phyloP scores from a whole-genome alignment of 2,113 vertebrate genomes.

The Chaetura pelagica region DNA sequence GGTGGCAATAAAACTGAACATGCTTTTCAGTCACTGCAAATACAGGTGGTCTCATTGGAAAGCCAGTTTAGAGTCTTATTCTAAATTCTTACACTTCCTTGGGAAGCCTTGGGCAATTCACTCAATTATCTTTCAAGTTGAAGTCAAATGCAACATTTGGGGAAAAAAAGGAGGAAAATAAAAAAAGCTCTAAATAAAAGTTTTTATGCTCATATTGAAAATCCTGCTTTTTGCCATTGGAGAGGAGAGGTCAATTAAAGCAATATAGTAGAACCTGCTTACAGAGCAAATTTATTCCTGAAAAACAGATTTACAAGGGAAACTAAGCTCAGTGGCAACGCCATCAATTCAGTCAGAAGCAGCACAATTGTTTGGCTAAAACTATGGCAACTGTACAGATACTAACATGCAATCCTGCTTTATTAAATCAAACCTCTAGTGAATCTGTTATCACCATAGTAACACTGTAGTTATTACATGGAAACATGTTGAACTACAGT shows the following conservation, averaged over 20 bases:
- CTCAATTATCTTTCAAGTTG: neutral
- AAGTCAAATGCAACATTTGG: neutral
- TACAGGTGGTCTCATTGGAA: neutral
- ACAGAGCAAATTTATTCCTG: conserved; percentile 29
- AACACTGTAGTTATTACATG: conserved; percentile 74
- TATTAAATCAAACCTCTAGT: conserved; percentile 73
- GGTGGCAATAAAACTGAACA: neutral
- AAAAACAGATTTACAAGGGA: conserved; percentile 38
- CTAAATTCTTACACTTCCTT: neutral
- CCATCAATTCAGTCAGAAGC: conserved; percentile 43
- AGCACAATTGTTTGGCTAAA: conserved; percentile 67
- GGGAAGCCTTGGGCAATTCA: neutral
- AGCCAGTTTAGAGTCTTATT: neutral
- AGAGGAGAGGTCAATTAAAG: conserved; percentile 5
- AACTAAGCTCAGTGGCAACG: conserved; percentile 43
- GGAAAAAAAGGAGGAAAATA: neutral
- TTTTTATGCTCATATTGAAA: neutral
- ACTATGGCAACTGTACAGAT: conserved; percentile 71
- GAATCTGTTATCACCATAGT: conserved; percentile 78
- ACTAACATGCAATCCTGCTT: conserved; percentile 63
- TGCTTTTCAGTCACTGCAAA: neutral
- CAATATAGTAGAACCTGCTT: conserved; percentile 36
- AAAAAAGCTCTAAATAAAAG: neutral
- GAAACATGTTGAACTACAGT: conserved; percentile 72
- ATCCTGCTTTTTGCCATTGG: neutral